Percentiles rank a stretch among this genome's conserved stretches.
phyloP scores from a whole-genome alignment of 2,888 invertebrate species.

The Pseudanteris insignis region DNA sequence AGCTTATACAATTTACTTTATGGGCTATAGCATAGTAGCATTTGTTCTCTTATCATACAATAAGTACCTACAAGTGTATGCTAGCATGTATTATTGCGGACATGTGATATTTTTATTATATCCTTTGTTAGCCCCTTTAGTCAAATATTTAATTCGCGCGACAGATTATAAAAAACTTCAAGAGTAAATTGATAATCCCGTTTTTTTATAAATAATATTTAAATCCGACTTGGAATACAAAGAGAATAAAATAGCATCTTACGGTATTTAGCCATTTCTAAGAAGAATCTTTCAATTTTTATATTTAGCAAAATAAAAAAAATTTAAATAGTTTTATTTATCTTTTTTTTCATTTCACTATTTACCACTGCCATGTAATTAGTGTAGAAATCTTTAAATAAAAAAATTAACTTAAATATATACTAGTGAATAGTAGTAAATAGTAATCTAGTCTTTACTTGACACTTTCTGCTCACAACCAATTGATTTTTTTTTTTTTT shows the following conservation, averaged over 20 bases:
- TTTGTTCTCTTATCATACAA: constrained; percentile 77
- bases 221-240: background rate
- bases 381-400: no score
- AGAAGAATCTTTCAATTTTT: no score
- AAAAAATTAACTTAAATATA: no score
- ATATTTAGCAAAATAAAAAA: no score
- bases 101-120: constrained; percentile 75
- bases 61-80: constrained; percentile 75
- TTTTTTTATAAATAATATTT: background rate
- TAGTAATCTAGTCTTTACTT: no score
- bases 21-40: constrained; percentile 84
- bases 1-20: constrained; percentile 79
- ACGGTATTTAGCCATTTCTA: background rate
- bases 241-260: constrained; percentile 1
- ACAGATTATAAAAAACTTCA: constrained; percentile 39
- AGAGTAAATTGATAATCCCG: constrained; percentile 36
- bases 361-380: no score
- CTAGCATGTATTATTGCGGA: constrained; percentile 75
- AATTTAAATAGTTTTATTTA: no score
- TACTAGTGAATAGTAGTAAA: no score
- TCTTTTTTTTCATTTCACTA: background rate
- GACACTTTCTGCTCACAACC: no score
- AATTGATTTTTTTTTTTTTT: no score
- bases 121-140: constrained; percentile 68
- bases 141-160: constrained; percentile 56